A percentile compares a stretch with the other conserved stretches of the same genome.
Evolutionary conservation across 2,888 invertebrate species (phyloP).

Genomic region (Ichneumoninae sp.): DNA sequence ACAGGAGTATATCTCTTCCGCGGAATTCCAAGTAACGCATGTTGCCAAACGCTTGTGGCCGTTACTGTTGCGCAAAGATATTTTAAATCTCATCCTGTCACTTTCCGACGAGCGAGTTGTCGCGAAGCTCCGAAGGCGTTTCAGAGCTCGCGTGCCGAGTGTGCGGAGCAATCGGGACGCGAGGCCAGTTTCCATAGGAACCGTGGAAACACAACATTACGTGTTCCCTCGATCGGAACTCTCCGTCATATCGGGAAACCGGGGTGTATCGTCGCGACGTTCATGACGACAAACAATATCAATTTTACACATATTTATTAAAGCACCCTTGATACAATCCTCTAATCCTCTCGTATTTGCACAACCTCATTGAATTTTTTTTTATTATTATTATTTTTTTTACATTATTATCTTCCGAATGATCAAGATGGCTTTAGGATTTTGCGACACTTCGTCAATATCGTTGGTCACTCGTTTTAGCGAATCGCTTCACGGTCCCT

Average conservation of each 20-base stretch:
- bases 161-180: constrained; percentile 16
- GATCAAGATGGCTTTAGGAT: constrained; percentile 60
- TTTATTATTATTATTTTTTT: constrained; percentile 41
- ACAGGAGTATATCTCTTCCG: constrained; percentile 96
- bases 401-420: constrained; percentile 59
- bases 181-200: constrained; percentile 50
- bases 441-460: constrained; percentile 40
- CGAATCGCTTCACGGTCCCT: constrained; percentile 11
- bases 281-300: neutral
- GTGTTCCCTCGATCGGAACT: neutral
- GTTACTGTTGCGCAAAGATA: constrained; percentile 88
- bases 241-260: neutral
- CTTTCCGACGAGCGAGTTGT: neutral
- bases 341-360: constrained; percentile 70
- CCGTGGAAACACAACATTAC: constrained; percentile 32
- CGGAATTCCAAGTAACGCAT: constrained; percentile 96
- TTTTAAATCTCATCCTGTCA: constrained; percentile 79
- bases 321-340: constrained; percentile 76
- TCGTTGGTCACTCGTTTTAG: constrained; percentile 30
- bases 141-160: neutral
- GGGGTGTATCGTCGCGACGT: neutral
- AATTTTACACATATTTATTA: constrained; percentile 78
- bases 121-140: neutral
- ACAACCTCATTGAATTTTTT: constrained; percentile 70
- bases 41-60: constrained; percentile 92